Percentiles rank a stretch among this genome's conserved stretches.
phyloP scores from a whole-genome alignment of 2,113 vertebrate species.

The Mirza zaza region DNA sequence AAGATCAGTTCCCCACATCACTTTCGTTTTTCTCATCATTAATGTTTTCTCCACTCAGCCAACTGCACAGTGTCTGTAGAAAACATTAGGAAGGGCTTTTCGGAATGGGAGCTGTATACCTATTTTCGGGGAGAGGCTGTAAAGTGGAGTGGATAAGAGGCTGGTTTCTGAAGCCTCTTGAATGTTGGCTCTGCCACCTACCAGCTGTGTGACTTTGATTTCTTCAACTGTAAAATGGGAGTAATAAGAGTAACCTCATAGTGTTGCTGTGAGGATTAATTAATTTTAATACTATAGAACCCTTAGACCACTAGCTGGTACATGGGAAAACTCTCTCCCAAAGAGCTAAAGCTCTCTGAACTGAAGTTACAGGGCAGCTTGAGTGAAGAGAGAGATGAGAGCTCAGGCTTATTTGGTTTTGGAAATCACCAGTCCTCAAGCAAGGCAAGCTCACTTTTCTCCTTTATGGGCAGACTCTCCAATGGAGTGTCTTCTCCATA shows the following conservation, averaged over 20 bases:
- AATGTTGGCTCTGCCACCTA: background rate
- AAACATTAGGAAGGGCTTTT: background rate
- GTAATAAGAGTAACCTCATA: background rate
- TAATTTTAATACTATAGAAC: background rate
- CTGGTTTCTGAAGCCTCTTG: background rate
- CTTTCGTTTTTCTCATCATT: background rate
- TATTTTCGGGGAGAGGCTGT: background rate
- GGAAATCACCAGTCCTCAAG: background rate
- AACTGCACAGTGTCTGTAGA: background rate
- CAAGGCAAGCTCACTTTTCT: background rate
- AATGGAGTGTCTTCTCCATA: rapidly evolving
- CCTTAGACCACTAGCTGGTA: background rate
- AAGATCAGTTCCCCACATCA: background rate
- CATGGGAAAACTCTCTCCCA: background rate
- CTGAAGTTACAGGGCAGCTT: background rate
- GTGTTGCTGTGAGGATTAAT: background rate
- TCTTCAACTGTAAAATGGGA: background rate
- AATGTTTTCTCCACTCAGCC: background rate
- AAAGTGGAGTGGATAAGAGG: too few relatives aligned
- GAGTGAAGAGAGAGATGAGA: background rate
- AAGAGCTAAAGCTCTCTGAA: background rate
- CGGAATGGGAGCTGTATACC: background rate
- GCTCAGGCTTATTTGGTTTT: background rate
- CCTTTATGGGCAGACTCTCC: background rate
- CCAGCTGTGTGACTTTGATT: background rate